Conservation (phyloP, 2,797 vertebrate species). For the Sebastolobus alascanus region DNA sequence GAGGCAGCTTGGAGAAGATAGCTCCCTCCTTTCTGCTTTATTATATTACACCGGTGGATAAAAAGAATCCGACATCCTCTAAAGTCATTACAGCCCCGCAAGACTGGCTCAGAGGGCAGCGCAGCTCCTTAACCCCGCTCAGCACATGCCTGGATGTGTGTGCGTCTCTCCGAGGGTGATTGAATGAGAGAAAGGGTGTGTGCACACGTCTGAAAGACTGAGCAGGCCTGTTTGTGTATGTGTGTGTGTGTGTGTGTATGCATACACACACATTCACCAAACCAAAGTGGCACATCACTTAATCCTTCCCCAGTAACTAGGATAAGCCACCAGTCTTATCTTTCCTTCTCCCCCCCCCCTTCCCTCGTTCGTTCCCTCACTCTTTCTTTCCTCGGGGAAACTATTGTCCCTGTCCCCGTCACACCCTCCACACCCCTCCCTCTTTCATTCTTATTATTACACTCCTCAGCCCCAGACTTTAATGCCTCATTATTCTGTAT, state of each 20-base stretch:
- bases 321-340: slow-evolving; percentile 80
- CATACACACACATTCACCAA: slow-evolving; percentile 40
- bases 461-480: slow-evolving; percentile 67
- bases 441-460: slow-evolving; percentile 65
- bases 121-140: slow-evolving; percentile 77
- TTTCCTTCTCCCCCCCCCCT: slow-evolving; percentile 41
- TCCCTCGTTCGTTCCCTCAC: slow-evolving; percentile 45
- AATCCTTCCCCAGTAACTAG: slow-evolving; percentile 80
- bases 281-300: slow-evolving; percentile 69
- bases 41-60: slow-evolving; percentile 76
- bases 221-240: slow-evolving; percentile 29
- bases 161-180: slow-evolving; percentile 31
- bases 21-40: slow-evolving; percentile 66
- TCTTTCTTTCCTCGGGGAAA: slow-evolving; percentile 70
- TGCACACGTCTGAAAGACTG: slow-evolving; percentile 22
- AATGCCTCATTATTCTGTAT: slow-evolving; percentile 77
- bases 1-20: slow-evolving; percentile 58
- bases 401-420: slow-evolving; percentile 69
- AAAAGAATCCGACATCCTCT: slow-evolving; percentile 76
- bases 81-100: slow-evolving; percentile 79
- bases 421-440: slow-evolving; percentile 25
- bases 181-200: slow-evolving; percentile 41
- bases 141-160: slow-evolving; percentile 63
- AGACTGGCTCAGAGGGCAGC: slow-evolving; percentile 70
- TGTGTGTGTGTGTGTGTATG: background rate